Percentiles rank a stretch among this genome's conserved stretches.
These are phyloP conservation scores for Agapetus fuscipes DNA, from an alignment of 2,888 invertebrate genomes.

Conservation along the genomic window DNA sequence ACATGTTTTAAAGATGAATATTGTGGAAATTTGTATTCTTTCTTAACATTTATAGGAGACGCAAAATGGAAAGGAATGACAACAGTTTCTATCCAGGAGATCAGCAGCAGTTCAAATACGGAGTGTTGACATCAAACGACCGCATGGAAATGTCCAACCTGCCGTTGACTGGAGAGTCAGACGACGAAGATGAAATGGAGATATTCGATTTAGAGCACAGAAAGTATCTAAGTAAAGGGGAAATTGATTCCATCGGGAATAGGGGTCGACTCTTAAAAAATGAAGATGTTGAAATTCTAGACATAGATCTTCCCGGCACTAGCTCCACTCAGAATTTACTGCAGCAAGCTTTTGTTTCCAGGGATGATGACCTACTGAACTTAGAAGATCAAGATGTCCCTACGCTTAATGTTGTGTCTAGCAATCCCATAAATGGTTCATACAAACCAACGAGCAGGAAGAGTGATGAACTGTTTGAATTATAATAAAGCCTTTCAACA, in stretches of 20 bases:
- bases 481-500: too few species aligned
- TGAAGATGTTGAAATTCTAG: conserved; percentile 16
- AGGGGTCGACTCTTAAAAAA: conserved; percentile 8
- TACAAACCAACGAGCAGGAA: too few species aligned
- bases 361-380: conserved; percentile 17
- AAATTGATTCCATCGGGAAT: not conserved
- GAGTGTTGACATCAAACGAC: conserved; percentile 40
- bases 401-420: too few species aligned
- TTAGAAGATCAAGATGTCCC: conserved; percentile 7
- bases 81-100: conserved; percentile 33
- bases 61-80: too few species aligned
- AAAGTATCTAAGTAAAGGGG: conserved; percentile 8
- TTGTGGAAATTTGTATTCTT: too few species aligned
- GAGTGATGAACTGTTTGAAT: too few species aligned
- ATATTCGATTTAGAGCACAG: conserved; percentile 36
- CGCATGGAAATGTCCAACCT: conserved; percentile 35
- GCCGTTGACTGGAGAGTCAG: conserved; percentile 42
- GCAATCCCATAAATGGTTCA: too few species aligned
- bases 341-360: not conserved
- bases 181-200: conserved; percentile 42
- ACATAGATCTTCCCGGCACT: conserved; percentile 15
- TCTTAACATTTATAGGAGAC: too few species aligned
- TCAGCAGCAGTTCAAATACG: conserved; percentile 41
- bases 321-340: too few species aligned
- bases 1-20: too few species aligned